Conservation (phyloP, 1,140 invertebrate species). For the Pseudobourletiella spinata region DNA sequence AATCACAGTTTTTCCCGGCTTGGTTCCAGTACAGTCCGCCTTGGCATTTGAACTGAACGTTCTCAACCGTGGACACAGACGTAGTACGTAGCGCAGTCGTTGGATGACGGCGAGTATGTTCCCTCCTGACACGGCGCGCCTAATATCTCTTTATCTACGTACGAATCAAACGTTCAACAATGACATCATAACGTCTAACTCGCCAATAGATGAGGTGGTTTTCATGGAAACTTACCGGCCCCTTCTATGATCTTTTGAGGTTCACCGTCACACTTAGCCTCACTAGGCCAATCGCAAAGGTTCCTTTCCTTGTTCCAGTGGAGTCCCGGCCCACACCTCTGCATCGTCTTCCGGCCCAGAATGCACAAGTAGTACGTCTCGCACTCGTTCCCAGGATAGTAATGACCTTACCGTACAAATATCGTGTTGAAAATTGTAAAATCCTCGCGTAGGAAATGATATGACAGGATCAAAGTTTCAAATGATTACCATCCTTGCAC, state of each 20-base stretch:
- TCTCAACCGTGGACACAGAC: constrained; percentile 69
- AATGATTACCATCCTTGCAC: neutral
- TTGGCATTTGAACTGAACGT: constrained; percentile 59
- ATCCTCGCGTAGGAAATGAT: neutral
- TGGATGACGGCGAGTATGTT: constrained; percentile 51
- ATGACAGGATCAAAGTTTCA: neutral
- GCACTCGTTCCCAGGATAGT: constrained; percentile 34
- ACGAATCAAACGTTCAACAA: neutral
- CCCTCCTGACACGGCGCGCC: constrained; percentile 51
- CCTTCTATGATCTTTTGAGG: too few relatives aligned
- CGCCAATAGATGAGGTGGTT: too few relatives aligned
- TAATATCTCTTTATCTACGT: neutral
- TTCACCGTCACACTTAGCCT: too few relatives aligned
- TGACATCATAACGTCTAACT: too few relatives aligned
- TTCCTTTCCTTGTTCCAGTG: constrained; percentile 35
- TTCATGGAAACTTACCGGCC: too few relatives aligned
- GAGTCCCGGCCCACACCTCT: constrained; percentile 34
- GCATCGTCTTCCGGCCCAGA: constrained; percentile 30
- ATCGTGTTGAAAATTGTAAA: neutral
- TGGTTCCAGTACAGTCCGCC: constrained; percentile 68
- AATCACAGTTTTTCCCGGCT: constrained; percentile 23
- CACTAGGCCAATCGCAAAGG: constrained; percentile 37
- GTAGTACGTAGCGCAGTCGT: constrained; percentile 62
- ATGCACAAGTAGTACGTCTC: constrained; percentile 37
- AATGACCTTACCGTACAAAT: constrained; percentile 25